A percentile compares a stretch with the other conserved stretches of the same genome.
phyloP scores from a whole-genome alignment of 2,797 vertebrate species.

The Paratrypauchen microcephalus region DNA sequence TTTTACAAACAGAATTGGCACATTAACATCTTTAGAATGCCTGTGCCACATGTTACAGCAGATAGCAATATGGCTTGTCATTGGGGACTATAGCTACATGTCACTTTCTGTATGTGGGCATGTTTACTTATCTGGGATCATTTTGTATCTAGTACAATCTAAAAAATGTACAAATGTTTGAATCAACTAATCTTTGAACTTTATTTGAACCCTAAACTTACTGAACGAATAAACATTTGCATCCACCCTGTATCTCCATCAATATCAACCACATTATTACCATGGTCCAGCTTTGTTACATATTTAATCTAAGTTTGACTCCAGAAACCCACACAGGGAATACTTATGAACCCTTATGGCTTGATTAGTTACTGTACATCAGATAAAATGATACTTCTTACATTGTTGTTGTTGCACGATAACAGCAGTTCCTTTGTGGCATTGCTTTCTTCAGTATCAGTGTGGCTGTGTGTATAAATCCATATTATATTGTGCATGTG shows the following conservation, averaged over 20 bases:
- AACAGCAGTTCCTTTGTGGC: background rate
- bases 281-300: background rate
- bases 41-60: background rate
- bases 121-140: background rate
- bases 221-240: background rate
- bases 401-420: background rate
- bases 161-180: no score
- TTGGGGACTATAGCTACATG: background rate
- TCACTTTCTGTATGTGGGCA: background rate
- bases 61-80: background rate
- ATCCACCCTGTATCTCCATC: background rate
- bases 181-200: no score
- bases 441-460: slow-evolving; percentile 1
- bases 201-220: background rate
- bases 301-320: background rate
- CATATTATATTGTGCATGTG: slow-evolving; percentile 1
- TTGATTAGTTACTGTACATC: background rate
- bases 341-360: background rate
- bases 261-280: background rate
- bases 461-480: slow-evolving; percentile 24
- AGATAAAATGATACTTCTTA: background rate
- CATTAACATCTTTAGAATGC: background rate
- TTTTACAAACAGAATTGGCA: background rate
- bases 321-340: background rate
- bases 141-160: background rate